Base-by-base conservation (phyloP, 2,797 vertebrate genomes). In the Sciaenops ocellatus region DNA sequence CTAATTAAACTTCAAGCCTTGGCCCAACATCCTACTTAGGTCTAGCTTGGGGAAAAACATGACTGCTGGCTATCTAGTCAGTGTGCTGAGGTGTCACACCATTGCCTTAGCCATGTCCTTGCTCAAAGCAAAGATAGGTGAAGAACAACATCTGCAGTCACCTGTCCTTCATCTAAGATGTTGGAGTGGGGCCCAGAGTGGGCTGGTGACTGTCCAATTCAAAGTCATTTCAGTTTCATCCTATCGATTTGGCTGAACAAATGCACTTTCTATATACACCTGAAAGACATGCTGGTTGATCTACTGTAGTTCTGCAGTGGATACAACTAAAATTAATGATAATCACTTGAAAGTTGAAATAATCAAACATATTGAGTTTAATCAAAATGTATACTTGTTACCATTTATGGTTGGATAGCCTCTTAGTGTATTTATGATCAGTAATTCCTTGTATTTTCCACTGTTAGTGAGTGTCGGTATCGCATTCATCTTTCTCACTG, bases 131-230 rank as follows among this genome's bases (percentile, higher is more conserved):
- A 74, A 47, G 69, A 65, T 38, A 76, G 82, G 76, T 81, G 69
- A 83, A 46, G 66, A 73, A 73, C 64, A 76, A 80, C 81, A 85
- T 79, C 60, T 68, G 77, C 65, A 78, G 47, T 71, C 62, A 76
- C 48, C 72, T 54, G 76, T 76, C 73, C 79, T 85, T 86, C 74
- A 87, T 81, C 68, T 60, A 74, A 82, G 56, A 68, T 62, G 64
- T 47, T 86, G 69, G 59, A 73, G 8, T 13, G 34, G 17, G 38
- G 48, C 69, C 76, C 64, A 38, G 44, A 47, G 11, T 18, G 24
- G 60, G 5, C n/a, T 48, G 30, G 20, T 67, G 22, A 47, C n/a
- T 12, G 10, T 70, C 60, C 52, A 70, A 6, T 42, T 55, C n/a
- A 41, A 78, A 48, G 71, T 60, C 24, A 34, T 50, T 76, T 69